Base-by-base conservation (phyloP, 2,113 vertebrate species). In the Microcebus tavaratra region DNA sequence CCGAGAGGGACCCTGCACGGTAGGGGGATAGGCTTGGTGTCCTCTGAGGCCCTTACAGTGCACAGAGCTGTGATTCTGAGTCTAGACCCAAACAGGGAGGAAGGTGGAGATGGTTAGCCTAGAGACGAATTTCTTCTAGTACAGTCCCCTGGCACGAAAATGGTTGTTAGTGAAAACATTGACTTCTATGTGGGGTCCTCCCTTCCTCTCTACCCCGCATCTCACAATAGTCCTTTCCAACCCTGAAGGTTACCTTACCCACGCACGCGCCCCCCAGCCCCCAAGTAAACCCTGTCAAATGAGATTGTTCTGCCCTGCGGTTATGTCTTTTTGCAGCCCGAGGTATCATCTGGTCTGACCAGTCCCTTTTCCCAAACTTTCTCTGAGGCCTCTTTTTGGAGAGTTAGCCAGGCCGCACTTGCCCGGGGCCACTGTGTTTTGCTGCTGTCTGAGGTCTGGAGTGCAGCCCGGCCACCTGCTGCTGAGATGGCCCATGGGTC, bases 161-260 rank as follows among this genome's bases (percentile, higher is more conserved):
- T 63, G 53, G 25, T 76, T 48, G n/a, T 39, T 53, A 21, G 21
- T 36, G 84, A 59, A 68, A 91, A 76, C 27, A 29, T 8, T 18
- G n/a, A 67, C 45, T 42, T 53, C 5, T 27, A 0, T 3, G 14
- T 8, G 31, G 6, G 1, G 29, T 23, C 12, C 20, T 50, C 12
- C 34, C 55, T 27, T 12, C 9, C 0, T 63, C 42, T 63, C 61
- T 61, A 61, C 23, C 67, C 42, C 2, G 9, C 3, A 8, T 13
- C 31, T 34, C 29, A 8, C 61, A 9, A 29, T 79, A 55, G 48
- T 45, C n/a, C 1, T 65, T 75, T 57, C 29, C 50, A 57, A 88
- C 45, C 27, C 73, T 75, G 29, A 57, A n/a, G 10, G 27, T 82
- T 23, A 34, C 55, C 7, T 21, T 20, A 7, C 55, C 55, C 6